These are phyloP conservation scores for Cryptophagus acutangulus DNA, from an alignment of 2,888 invertebrate genomes.

Conservation along the genomic window DNA sequence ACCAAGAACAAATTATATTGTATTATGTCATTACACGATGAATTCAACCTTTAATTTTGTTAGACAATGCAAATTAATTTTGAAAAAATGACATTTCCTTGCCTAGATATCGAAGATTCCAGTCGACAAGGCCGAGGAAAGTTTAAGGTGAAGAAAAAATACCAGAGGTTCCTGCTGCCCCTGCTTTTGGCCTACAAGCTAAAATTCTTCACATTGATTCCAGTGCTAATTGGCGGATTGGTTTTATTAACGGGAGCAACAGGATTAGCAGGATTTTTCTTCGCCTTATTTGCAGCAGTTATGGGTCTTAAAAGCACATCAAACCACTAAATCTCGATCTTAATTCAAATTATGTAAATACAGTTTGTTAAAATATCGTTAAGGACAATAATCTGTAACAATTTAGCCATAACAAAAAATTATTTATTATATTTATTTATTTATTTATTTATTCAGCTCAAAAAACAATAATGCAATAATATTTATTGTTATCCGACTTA, in stretches of 20 bases:
- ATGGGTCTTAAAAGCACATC: constrained; percentile 63
- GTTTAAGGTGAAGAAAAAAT: constrained; percentile 54
- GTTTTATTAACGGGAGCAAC: constrained; percentile 72
- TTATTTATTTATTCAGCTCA: no score
- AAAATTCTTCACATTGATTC: constrained; percentile 74
- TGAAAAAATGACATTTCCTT: constrained; percentile 16
- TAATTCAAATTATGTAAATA: no score
- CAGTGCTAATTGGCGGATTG: constrained; percentile 67
- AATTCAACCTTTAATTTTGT: constrained; percentile 1
- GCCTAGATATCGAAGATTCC: constrained; percentile 27
- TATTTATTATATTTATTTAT: no score
- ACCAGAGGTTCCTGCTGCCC: constrained; percentile 68
- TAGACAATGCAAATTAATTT: background rate
- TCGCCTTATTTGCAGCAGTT: constrained; percentile 77
- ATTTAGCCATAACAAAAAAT: no score
- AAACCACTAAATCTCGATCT: no score
- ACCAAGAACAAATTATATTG: constrained; percentile 1
- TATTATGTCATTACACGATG: constrained; percentile 3
- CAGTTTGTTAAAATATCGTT: no score
- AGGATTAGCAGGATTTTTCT: constrained; percentile 81
- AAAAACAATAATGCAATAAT: no score
- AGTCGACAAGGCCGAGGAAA: constrained; percentile 38
- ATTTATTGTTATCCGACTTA: no score
- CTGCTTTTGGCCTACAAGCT: constrained; percentile 76
- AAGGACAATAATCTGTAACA: no score